Base-by-base conservation (phyloP, 2,113 vertebrate genomes). In the Stictonetta naevosa region DNA sequence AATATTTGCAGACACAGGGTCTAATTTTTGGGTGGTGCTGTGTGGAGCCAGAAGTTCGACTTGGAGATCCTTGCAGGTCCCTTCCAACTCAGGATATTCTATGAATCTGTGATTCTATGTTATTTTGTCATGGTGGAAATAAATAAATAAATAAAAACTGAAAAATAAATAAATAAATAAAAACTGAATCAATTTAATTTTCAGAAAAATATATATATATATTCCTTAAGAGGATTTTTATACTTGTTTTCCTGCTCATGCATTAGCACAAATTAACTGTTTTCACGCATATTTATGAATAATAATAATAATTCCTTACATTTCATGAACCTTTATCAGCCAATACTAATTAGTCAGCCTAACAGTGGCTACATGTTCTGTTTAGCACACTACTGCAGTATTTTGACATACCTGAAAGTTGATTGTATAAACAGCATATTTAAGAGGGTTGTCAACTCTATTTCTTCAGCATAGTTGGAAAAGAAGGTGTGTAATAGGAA, bases 381-480 rank as follows among this genome's bases (percentile, higher is more conserved):
- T 89, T 93, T 90, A 71, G 59, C 74, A 78, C 71, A 52, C 29
- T 63, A 60, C 18, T 31, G 3, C 28, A 31, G 48, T 62, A 36
- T 29, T 48, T 38, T 1, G 0, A 46, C 31, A 72, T 56, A 81
- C 22, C n/a, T 86, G 29, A 53, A 20, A 88, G 33, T 40, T 79
- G 34, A 22, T 0, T 53, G 75, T 38, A 72, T 36, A 83, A 62
- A 58, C 50, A 67, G 55, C 58, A 16, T 62, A 34, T 90, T 77
- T 89, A 85, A 96, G 79, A 3, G 6, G 11, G 11, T 46, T 63
- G 36, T 66, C 36, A 52, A 20, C 19, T 72, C 59, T 11, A 46
- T 80, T 92, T 91, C 56, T 95, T 90, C 92, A 95, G 13, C 50
- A 56, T 31, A n/a, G 25, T 42, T 36, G 83, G 40, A 77, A 71